A percentile compares a stretch with the other conserved stretches of the same genome.
phyloP scores from a whole-genome alignment of 1,140 invertebrate species.

The Cylas formicarius region DNA sequence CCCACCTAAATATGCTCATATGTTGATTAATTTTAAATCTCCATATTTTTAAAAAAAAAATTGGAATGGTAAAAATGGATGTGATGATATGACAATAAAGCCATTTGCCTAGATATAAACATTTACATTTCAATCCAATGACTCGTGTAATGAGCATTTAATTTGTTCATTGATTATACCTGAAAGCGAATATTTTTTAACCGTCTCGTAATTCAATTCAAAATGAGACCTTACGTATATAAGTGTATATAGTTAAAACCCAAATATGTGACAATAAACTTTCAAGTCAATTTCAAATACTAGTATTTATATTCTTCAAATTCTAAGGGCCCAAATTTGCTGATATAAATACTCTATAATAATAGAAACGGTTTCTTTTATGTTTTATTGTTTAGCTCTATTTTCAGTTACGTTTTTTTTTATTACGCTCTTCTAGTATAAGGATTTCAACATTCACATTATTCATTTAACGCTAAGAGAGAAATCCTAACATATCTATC shows the following conservation, averaged over 20 bases:
- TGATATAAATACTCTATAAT: slow-evolving; percentile 5
- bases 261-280: slow-evolving; percentile 16
- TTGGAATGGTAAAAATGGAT: slow-evolving; percentile 7
- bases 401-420: too few relatives aligned
- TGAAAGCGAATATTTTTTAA: background rate
- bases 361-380: background rate
- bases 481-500: background rate
- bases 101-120: slow-evolving; percentile 5
- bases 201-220: background rate
- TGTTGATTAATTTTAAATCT: background rate
- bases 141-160: background rate
- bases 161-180: background rate
- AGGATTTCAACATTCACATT: too few relatives aligned
- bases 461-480: too few relatives aligned
- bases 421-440: too few relatives aligned
- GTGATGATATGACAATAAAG: slow-evolving; percentile 5
- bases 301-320: slow-evolving; percentile 9
- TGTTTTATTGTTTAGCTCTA: background rate
- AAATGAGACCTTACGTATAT: slow-evolving; percentile 1
- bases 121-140: background rate
- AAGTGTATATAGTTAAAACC: background rate
- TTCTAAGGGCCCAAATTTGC: slow-evolving; percentile 6
- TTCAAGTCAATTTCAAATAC: slow-evolving; percentile 14
- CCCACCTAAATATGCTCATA: background rate
- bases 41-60: background rate